Conservation (phyloP, 2,113 vertebrate species). For the Gracilinanus agilis region DNA sequence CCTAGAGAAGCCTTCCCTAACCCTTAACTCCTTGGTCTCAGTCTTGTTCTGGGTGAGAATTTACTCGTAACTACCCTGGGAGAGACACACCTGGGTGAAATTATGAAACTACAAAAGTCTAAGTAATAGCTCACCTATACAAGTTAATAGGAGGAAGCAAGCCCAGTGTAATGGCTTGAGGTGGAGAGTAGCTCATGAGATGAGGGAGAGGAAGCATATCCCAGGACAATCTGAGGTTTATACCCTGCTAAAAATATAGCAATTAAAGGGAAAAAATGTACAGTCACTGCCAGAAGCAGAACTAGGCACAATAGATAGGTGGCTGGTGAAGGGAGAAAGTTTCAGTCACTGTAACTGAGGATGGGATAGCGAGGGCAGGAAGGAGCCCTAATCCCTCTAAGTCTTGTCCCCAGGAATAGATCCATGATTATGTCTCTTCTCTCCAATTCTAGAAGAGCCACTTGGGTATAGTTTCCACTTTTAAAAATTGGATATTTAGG, state of each 20-base stretch:
- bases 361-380: background rate
- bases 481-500: background rate
- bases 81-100: background rate
- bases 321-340: background rate
- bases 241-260: background rate
- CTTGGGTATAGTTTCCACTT: background rate
- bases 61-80: background rate
- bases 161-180: background rate
- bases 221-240: background rate
- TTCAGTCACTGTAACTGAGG: background rate
- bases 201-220: background rate
- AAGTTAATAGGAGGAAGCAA: background rate
- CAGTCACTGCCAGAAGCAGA: background rate
- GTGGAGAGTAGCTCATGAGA: background rate
- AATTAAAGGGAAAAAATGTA: background rate
- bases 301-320: background rate
- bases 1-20: background rate
- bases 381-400: background rate
- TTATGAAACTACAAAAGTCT: background rate
- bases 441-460: background rate
- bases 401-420: background rate
- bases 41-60: background rate
- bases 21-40: background rate
- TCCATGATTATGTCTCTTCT: background rate
- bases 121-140: background rate